phyloP scores from a whole-genome alignment of 1,140 invertebrate species.

The Drosophila ficusphila region DNA sequence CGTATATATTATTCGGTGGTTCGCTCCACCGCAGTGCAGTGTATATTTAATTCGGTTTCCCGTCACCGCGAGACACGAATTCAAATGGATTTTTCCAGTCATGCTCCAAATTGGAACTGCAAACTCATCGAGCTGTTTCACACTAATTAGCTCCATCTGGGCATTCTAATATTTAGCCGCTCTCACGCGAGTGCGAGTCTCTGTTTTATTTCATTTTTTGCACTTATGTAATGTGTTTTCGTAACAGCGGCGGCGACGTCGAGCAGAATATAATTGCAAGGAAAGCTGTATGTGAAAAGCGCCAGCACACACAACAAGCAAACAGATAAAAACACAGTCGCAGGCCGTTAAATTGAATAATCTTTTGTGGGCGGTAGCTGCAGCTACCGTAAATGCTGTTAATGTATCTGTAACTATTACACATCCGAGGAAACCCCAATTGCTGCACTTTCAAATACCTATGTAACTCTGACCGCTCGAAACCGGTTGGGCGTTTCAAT shows the following conservation, averaged over 20 bases:
- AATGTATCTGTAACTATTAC: slow-evolving; percentile 24
- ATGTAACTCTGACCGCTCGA: slow-evolving; percentile 39
- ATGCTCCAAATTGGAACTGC: slow-evolving; percentile 20
- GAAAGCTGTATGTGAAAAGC: slow-evolving; percentile 51
- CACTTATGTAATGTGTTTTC: slow-evolving; percentile 81
- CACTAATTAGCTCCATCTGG: slow-evolving; percentile 33
- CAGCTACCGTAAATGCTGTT: too few relatives aligned
- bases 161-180: slow-evolving; percentile 33
- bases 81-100: slow-evolving; percentile 35
- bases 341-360: slow-evolving; percentile 49
- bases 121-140: slow-evolving; percentile 18
- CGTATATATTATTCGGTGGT: slow-evolving; percentile 2
- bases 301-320: slow-evolving; percentile 41
- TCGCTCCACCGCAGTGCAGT: slow-evolving; percentile 29
- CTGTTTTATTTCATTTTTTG: slow-evolving; percentile 56
- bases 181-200: slow-evolving; percentile 58
- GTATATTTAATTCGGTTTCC: slow-evolving; percentile 14
- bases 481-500: slow-evolving; percentile 52
- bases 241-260: slow-evolving; percentile 62
- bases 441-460: slow-evolving; percentile 45
- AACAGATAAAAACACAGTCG: slow-evolving; percentile 58
- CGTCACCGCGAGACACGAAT: not conserved
- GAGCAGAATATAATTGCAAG: slow-evolving; percentile 63
- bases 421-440: not conserved
- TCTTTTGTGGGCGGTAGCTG: slow-evolving; percentile 11